Percentiles rank a stretch among this genome's conserved stretches.
These are phyloP conservation scores for Phrynosoma blainvillii DNA, from an alignment of 2,113 vertebrate genomes.

Conservation along the genomic window DNA sequence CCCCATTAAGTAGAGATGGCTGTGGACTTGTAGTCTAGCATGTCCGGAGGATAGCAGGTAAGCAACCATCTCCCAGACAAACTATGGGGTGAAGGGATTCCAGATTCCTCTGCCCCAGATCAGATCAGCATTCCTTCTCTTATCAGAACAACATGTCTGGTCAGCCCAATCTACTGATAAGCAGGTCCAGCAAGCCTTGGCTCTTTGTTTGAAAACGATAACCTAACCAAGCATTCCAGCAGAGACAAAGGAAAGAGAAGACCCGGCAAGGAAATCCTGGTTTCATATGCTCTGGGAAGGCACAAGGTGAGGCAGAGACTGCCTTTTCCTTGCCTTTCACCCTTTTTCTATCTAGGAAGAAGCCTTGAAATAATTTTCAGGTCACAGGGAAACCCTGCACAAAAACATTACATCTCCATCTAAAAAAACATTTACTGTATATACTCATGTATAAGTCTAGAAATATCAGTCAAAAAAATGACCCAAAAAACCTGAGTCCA, in stretches of 20 bases:
- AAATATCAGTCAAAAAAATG: too few relatives aligned
- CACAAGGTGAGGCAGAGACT: too few relatives aligned
- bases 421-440: too few relatives aligned
- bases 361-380: too few relatives aligned
- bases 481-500: too few relatives aligned
- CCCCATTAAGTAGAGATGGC: not conserved
- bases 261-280: not conserved
- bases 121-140: not conserved
- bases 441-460: too few relatives aligned
- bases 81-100: not conserved
- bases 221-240: not conserved
- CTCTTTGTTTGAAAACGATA: not conserved
- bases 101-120: not conserved
- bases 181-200: not conserved
- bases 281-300: not conserved
- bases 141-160: not conserved
- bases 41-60: not conserved
- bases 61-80: not conserved
- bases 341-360: too few relatives aligned
- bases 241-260: too few relatives aligned
- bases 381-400: too few relatives aligned
- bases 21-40: not conserved
- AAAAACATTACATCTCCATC: too few relatives aligned
- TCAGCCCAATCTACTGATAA: slow-evolving; percentile 4
- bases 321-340: not conserved